Percentiles rank a stretch among this genome's conserved stretches.
Conservation (phyloP, 1,140 invertebrate species). For the Diachasma alloeum region DNA sequence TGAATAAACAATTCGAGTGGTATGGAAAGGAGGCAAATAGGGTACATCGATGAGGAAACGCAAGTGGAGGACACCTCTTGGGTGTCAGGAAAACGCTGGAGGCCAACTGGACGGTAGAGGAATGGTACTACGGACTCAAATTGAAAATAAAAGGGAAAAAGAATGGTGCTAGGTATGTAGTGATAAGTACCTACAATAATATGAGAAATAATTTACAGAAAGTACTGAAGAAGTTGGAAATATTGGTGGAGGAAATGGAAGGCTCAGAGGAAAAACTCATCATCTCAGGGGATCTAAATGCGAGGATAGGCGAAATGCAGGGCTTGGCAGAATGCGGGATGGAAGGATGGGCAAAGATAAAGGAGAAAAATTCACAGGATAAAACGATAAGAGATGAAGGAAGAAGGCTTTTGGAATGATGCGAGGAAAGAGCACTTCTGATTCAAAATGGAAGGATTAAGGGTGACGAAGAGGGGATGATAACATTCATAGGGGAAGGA, state of each 20-base stretch:
- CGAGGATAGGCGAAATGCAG: conserved; percentile 24
- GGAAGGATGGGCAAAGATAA: neutral
- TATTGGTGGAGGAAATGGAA: conserved; percentile 8
- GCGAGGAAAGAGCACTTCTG: too few relatives aligned
- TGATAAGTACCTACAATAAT: conserved; percentile 26
- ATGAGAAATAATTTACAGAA: neutral
- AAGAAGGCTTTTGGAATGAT: conserved; percentile 17
- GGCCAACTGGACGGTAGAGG: neutral
- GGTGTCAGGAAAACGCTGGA: conserved; percentile 29
- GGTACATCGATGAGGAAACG: conserved; percentile 29
- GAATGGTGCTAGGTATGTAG: neutral
- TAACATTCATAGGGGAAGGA: conserved; percentile 17
- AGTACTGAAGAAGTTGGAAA: conserved; percentile 11
- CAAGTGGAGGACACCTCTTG: conserved; percentile 28
- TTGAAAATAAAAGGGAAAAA: conserved; percentile 4
- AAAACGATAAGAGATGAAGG: conserved; percentile 24
- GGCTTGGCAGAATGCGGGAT: neutral
- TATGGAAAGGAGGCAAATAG: conserved; percentile 17
- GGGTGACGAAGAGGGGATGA: conserved; percentile 26
- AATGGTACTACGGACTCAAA: neutral
- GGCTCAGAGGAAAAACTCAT: neutral
- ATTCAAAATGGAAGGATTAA: conserved; percentile 22
- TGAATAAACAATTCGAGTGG: conserved; percentile 28
- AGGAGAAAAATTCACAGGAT: conserved; percentile 13
- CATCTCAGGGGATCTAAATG: conserved; percentile 30